These are phyloP conservation scores for Drosophila glabriapex DNA, from an alignment of 2,888 invertebrate species.

Conservation along the genomic window DNA sequence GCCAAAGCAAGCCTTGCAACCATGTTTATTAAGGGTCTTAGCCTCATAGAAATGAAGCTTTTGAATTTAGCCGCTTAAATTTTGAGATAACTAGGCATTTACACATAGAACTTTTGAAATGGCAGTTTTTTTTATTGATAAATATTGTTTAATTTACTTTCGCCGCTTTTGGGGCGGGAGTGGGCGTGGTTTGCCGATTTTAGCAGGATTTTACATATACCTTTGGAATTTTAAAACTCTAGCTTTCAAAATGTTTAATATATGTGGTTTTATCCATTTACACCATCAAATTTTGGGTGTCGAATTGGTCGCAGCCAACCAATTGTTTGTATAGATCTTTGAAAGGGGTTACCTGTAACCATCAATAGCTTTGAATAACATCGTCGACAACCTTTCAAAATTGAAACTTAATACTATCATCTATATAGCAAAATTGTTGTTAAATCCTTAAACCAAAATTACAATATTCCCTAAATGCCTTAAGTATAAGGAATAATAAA, in stretches of 20 bases:
- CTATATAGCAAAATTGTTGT: background rate
- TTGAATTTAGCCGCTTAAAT: slow-evolving; percentile 26
- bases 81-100: slow-evolving; percentile 44
- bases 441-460: too few species aligned
- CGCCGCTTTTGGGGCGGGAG: background rate
- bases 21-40: slow-evolving; percentile 20
- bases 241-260: background rate
- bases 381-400: background rate
- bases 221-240: too few species aligned
- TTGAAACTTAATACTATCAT: background rate
- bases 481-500: too few species aligned
- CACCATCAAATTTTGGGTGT: background rate
- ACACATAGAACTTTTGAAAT: background rate
- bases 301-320: background rate
- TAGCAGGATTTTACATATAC: background rate
- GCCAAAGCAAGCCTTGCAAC: slow-evolving; percentile 13
- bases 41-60: background rate
- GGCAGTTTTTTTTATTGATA: background rate
- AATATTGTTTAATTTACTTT: background rate
- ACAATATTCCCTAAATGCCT: too few species aligned
- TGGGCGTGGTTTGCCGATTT: background rate
- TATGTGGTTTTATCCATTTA: background rate
- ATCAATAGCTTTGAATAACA: background rate
- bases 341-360: background rate
- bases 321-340: background rate